Percentiles rank a stretch among this genome's conserved stretches.
Conservation (phyloP, 2,797 vertebrate species). For the Micrastur ruficollis region DNA sequence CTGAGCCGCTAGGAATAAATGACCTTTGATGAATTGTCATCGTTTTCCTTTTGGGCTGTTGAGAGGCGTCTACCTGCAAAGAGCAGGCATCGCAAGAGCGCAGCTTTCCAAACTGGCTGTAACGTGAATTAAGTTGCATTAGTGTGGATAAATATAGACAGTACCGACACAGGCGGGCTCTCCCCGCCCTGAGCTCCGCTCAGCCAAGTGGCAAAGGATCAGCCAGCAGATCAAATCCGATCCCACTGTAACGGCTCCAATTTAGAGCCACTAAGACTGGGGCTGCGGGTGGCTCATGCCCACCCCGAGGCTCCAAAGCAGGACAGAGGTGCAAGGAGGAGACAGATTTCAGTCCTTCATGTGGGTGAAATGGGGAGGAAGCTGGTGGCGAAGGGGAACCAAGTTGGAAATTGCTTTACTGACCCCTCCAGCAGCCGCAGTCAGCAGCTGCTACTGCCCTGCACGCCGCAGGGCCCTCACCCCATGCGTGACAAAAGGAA, state of each 20-base stretch:
- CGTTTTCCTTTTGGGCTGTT: background rate
- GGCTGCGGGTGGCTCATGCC: background rate
- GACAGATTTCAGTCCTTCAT: background rate
- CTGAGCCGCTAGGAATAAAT: background rate
- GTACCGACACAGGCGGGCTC: background rate
- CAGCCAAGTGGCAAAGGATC: background rate
- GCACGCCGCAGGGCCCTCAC: background rate
- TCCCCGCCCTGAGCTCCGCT: background rate
- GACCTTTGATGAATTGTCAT: background rate
- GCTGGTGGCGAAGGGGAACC: background rate
- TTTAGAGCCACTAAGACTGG: accelerated
- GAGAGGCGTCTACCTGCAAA: background rate
- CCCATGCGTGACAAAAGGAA: background rate
- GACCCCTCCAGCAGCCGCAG: background rate
- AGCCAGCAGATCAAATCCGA: background rate
- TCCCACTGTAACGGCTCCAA: background rate
- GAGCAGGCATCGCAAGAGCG: accelerated
- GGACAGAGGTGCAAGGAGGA: background rate
- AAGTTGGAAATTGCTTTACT: background rate
- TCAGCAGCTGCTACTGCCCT: constrained; percentile 35
- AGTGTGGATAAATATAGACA: background rate
- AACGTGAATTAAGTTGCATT: background rate
- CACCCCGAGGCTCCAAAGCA: background rate
- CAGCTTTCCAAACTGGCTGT: background rate
- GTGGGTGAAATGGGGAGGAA: background rate